Evolutionary conservation across 2,797 vertebrate species (phyloP), one percentile per base, ranked within the genome.

Genomic region (Siniperca undulata): DNA sequence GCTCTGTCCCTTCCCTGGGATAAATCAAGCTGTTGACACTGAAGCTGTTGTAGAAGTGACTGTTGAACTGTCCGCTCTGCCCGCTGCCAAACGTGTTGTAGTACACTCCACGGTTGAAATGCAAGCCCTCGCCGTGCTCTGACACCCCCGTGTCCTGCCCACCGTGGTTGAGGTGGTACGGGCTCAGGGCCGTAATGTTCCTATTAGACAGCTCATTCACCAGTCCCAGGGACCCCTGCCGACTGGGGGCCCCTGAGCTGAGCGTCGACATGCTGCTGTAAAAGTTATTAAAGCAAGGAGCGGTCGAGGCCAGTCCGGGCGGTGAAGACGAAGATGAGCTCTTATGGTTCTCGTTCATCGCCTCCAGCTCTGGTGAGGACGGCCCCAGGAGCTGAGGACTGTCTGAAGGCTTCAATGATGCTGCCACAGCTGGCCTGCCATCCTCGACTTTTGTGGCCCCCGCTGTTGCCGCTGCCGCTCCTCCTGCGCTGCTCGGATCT

Each of bases 11-110:
- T n/a, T 99, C 98, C 79, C 97, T 88, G 12, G 97, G 96, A 64
- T 99, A 99, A 77, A 99, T 97, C 86, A 99, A 93, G 92, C 97
- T 98, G 95, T 98, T 99, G 73, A 99, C 97, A 0, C 97, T 97
- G 95, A 99, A 98, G 93, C 95, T 97, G 93, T 98, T 99, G 94
- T 99, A 99, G 93, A 99, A 98, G 81, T 98, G 97, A 73, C 96
- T 93, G 93, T 97, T 95, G 84, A 97, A 98, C 85, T 98, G 97
- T 91, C 95, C 94, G 55, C 91, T 91, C 88, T 98, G 98, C 64
- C 96, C 93, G 59, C 96, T 75, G 65, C 90, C 95, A 82, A 98
- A 97, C 14, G 97, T 95, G 94, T 96, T 97, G 91, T 98, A 98
- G 83, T 98, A 99, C 68, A 97, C 95, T 71, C 96, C 91, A 16